These are phyloP conservation scores for Stichodactyla mertensii DNA, from an alignment of 64 coral and sea anemone genomes.

Conservation along the genomic window DNA sequence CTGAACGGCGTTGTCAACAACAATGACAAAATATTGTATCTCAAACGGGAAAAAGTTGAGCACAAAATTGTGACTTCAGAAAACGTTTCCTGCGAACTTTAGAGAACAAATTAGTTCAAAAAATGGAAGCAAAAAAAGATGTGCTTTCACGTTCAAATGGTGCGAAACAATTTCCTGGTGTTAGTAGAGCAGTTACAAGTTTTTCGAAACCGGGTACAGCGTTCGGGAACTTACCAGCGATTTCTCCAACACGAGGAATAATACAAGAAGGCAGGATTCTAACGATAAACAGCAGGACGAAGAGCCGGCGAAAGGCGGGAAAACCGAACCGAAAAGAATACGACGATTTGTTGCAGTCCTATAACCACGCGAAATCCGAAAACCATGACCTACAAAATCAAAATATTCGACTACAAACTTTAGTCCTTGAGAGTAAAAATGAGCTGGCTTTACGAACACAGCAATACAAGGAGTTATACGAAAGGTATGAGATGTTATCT, in stretches of 20 bases:
- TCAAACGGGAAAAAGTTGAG: background rate
- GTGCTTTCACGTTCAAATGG: background rate
- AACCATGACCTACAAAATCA: background rate
- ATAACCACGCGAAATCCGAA: background rate
- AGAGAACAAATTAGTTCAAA: background rate
- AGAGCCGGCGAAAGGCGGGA: background rate
- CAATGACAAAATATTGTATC: background rate
- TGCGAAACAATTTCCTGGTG: background rate
- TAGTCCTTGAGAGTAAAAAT: conserved; percentile 5
- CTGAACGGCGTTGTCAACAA: background rate
- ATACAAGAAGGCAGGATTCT: background rate
- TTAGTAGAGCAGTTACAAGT: background rate
- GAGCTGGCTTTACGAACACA: background rate
- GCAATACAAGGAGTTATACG: conserved; percentile 56
- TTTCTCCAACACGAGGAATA: conserved; percentile 9
- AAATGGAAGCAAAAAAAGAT: background rate
- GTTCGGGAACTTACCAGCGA: background rate
- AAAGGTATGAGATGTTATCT: conserved; percentile 28
- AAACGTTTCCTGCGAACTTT: no score
- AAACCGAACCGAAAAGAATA: background rate
- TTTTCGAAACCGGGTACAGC: background rate
- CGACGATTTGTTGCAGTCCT: background rate
- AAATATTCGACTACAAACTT: conserved; percentile 6
- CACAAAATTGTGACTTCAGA: background rate
- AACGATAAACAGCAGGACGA: background rate